Evolutionary conservation across 2,113 vertebrate species (phyloP), one percentile per base, ranked within the genome.

Genomic region (Echinops telfairi): DNA sequence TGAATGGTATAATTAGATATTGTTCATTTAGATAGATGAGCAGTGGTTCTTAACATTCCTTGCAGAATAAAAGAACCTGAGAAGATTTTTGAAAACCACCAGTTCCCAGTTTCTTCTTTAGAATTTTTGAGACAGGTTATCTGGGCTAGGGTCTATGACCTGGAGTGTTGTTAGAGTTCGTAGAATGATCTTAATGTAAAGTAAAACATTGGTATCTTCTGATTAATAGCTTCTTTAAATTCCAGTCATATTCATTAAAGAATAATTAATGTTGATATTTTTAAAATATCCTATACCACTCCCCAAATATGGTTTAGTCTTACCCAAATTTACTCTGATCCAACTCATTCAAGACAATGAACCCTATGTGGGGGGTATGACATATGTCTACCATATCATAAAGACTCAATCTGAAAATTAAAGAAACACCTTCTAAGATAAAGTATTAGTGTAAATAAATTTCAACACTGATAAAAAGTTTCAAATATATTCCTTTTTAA

Each of bases 1-100:
- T 94, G 79, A 77, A 95, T 86, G 38, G 70, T 58, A 68, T 90
- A 91, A 94, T 94, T 94, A 95, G 71, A 31, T 31, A 83, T 75
- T 93, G 79, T 94, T 91, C 68, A 64, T 75, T 86, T 88, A 85
- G 91, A 81, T 43, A 73, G 40, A 76, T 90, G n/a, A 93, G 36
- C 27, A 78, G 17, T 86, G 25, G 17, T 94, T 83, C 62, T 70
- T 60, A 86, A 78, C 9, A 23, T 29, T 91, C 19, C 88, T 58
- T 83, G 1, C 17, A 86, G 40, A 86, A 86, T 79, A 38, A 22
- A 66, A 43, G 92, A 36, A 90, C 23, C 36, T 92, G n/a, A 73
- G 53, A 73, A 80, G 53, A 29, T 68, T 68, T 68, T 68, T 95
- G 33, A 27, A 19, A 84, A 84, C 88, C 14, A 81, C 62, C 10